Conservation (phyloP, 2,888 invertebrate genomes). For the Norana najaformis region DNA sequence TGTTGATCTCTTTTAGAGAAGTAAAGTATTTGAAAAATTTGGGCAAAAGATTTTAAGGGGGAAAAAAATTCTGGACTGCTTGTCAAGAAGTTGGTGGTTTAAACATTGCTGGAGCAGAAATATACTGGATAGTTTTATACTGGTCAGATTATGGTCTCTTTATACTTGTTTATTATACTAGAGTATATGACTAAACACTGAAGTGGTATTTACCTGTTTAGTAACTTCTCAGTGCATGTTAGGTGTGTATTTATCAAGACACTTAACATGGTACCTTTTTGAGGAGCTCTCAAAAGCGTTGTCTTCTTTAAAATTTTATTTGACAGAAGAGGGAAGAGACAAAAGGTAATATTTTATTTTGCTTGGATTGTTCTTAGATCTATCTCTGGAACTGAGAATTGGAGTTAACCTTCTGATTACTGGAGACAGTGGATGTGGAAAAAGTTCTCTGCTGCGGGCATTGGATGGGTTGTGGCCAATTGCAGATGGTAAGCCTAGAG, state of each 20-base stretch:
- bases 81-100: neutral
- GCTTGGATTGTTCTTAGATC: slow-evolving; percentile 52
- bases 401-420: slow-evolving; percentile 77
- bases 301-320: no score
- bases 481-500: neutral
- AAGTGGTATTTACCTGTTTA: neutral
- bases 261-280: neutral
- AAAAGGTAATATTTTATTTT: neutral
- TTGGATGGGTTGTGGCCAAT: slow-evolving; percentile 89
- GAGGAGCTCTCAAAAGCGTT: neutral
- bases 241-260: neutral
- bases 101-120: no score
- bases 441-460: slow-evolving; percentile 85
- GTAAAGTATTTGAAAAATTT: no score
- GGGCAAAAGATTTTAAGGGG: no score
- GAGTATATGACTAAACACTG: no score
- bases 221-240: neutral
- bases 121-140: no score
- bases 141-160: neutral
- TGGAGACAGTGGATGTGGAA: slow-evolving; percentile 93
- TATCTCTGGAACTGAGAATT: slow-evolving; percentile 63
- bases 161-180: neutral
- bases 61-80: neutral
- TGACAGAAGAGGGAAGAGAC: neutral
- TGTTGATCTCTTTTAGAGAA: neutral